Base-by-base conservation (phyloP, 1,140 invertebrate genomes). In the Cyclargus thomasi region DNA sequence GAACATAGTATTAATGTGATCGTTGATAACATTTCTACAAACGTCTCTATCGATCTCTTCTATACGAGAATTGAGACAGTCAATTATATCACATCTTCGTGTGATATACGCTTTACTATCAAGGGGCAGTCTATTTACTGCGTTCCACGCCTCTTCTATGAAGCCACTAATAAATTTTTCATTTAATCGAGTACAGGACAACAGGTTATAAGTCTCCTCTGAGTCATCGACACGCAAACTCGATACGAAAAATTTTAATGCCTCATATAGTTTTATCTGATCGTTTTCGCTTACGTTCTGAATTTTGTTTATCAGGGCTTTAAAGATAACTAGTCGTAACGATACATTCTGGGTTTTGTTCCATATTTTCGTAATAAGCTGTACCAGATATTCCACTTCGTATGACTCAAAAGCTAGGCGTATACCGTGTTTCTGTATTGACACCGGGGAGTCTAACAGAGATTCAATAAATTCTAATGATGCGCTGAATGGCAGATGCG, bases 401-500 rank as follows among this genome's bases (percentile, higher is more conserved):
- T 78, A 85, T 62, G 74, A 77, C 64, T 76, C 20, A 62, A 85
- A 88, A 29, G 83, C 83, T 39, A 82, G 70, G 6, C 83, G 74
- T 18, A 88, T 65, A 7, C 79, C 80, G 67, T 84, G 83, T 67
- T 86, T 86, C 70, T 85, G 83, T 8, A 85, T 67, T 2, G 82
- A 84, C 6, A 84, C 66, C 2, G 84, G 83, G 5, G 68, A 53
- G n/a, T 84, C 63, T 47, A 88, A 62, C 17, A 80, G 65, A 16
- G 70, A 67, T 53, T 78, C 69, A 11, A 83, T 75, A 64, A 86
- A 88, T 62, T 81, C 70, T 7, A 74, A 62, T 11, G 70, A 75
- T 11, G 47, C 29, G 1, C 78, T 70, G 3, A 65, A 63, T 17
- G 82, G 76, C 7, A 88, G 65, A 22, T 85, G 78, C n/a, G 67